Evolutionary conservation across 2,888 invertebrate genomes (phyloP), one percentile per base, ranked within the genome.

Genomic region (Alloscopus bannaensis): DNA sequence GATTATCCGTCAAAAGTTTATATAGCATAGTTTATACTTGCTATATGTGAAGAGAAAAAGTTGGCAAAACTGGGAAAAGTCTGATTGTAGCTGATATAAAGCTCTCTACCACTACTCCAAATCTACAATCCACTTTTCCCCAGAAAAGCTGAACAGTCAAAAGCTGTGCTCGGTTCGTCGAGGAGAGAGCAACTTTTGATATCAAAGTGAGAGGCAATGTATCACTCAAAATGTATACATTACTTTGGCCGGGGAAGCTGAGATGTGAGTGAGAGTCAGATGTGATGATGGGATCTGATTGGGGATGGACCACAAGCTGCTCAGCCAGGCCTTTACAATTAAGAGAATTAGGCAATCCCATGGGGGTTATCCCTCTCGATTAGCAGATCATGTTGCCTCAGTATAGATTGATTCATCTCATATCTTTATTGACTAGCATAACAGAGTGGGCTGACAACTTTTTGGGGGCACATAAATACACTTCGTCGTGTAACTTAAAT

Each of bases 321-420:
- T 77, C 76, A 80, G 80, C 82, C 80, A 59, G 69, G 76, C 76
- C 76, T 68, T 68, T 28, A 85, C 85, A 85, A 85, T 85, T 84
- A 85, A 82, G 85, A 84, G 84, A 85, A 85, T 85, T 84, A 85
- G 82, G 72, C 82, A 84, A 80, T 83, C 83, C 83, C 83, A 18
- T 64, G 83, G 84, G 84, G 83, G 83, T 84, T 85, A 84, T 83
- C 84, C 84, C 84, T 83, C 85, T 82, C 85, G 84, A 84, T 84
- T 84, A 85, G 80, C 81, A 84, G 85, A 85, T 85, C 85, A 84
- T 85, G 84, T 85, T 85, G 81, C 84, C 52, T 59, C 50, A 1
- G 3, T 31, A 71, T 72, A 64, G 72, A 72, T 72, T 72, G 72
- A 72, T 72, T 72, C 72, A 72, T 72, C 47, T 52, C 47, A 68